Evolutionary conservation across 2,113 vertebrate genomes (phyloP), one percentile per base, ranked within the genome.

Genomic region (Sinosuthora webbiana): DNA sequence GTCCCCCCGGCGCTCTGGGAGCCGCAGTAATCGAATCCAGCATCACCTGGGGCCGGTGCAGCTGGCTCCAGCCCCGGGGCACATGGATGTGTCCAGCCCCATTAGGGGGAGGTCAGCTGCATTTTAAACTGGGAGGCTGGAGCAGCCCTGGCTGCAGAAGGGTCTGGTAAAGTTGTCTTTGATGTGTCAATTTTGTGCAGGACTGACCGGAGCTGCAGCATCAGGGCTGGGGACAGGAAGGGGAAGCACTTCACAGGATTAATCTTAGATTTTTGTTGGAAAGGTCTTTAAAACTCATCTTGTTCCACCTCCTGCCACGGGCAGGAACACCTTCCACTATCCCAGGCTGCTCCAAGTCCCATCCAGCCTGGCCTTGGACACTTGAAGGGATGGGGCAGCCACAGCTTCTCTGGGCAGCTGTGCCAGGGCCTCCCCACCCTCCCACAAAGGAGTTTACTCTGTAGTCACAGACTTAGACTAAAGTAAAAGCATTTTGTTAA

Each of bases 61-160:
- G 93, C 95, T 92, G 89, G 52, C 71, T 62, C 2, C 7, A 13
- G 83, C 92, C 91, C 81, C 3, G 0, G 50, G 91, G 71, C 94
- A 94, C 75, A 86, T 81, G 95, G 94, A 93, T 80, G 37, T 41
- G 87, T 71, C 8, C 12, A 83, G 57, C 83, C 7, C 91, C 87
- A 39, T 37, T 16, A 83, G 31, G 1, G 37, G 5, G 78, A 84
- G 93, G 92, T 91, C 96, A 96, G 89, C 84, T 56, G 81, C 92
- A 85, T 75, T 87, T 91, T 83, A 73, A 70, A 53, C 31, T 9
- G 55, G 21, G 23, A 31, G 88, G 39, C 25, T 59, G 3, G 1
- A 77, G 86, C 27, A 52, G 44, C 35, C 60, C 81, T 83, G 8
- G 5, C 73, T 37, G 65, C 56, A 8, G 56, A 44, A 68, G 89